These are phyloP conservation scores for Pantala flavescens DNA, from an alignment of 1,140 invertebrate genomes.

Conservation along the genomic window DNA sequence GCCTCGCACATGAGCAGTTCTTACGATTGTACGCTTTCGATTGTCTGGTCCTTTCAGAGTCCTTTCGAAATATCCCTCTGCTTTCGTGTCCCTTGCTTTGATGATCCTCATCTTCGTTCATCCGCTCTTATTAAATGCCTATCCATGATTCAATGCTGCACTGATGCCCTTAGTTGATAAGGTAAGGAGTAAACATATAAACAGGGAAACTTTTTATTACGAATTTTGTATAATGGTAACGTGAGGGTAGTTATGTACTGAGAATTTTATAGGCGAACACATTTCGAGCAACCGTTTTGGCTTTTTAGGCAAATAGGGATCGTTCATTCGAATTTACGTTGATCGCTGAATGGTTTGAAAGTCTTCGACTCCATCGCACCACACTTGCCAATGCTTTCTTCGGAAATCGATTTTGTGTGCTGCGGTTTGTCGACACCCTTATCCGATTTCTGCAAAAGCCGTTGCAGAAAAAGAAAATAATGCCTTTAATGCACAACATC, in stretches of 20 bases:
- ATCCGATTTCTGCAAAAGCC: background rate
- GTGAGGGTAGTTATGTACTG: background rate
- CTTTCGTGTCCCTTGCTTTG: too few species aligned
- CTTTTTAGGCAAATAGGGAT: background rate
- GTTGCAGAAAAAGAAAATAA: background rate
- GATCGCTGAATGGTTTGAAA: background rate
- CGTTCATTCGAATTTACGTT: background rate
- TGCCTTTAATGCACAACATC: background rate
- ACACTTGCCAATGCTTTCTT: background rate
- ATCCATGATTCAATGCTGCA: too few species aligned
- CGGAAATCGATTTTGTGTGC: background rate
- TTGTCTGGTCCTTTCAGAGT: too few species aligned
- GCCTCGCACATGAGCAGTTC: too few species aligned
- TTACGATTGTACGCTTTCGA: too few species aligned
- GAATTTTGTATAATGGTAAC: background rate
- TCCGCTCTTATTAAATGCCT: too few species aligned
- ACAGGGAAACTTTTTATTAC: background rate
- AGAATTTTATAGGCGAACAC: background rate
- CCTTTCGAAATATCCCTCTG: too few species aligned
- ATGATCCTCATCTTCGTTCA: too few species aligned
- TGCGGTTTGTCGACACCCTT: background rate
- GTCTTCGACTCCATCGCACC: background rate
- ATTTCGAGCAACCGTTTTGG: background rate
- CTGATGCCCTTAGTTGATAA: too few species aligned
- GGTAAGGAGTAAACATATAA: too few species aligned